Evolutionary conservation across 2,113 vertebrate genomes (phyloP).

Genomic region (Petaurus breviceps): DNA sequence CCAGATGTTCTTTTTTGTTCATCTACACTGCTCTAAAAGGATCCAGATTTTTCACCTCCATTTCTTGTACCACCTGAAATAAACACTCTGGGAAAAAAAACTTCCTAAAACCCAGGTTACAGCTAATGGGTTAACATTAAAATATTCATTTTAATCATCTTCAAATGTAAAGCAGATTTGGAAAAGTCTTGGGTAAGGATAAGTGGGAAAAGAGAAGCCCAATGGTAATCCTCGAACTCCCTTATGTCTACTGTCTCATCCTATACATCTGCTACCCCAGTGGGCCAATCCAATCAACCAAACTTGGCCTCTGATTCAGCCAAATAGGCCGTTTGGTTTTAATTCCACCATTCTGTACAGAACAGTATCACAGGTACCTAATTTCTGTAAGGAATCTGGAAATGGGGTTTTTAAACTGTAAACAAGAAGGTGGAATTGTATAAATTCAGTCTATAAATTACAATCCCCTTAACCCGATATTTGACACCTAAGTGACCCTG

Average conservation of each 20-base stretch:
- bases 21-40: conserved; percentile 64
- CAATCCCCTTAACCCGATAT: conserved; percentile 67
- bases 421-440: background rate
- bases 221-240: conserved; percentile 56
- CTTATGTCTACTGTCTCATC: conserved; percentile 47
- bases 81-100: conserved; percentile 55
- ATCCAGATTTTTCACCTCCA: conserved; percentile 72
- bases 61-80: conserved; percentile 58
- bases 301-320: conserved; percentile 44
- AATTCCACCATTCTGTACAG: background rate
- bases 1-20: conserved; percentile 60
- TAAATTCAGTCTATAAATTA: conserved; percentile 64
- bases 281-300: conserved; percentile 29
- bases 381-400: conserved; percentile 41
- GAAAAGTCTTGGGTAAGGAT: conserved; percentile 25
- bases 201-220: conserved; percentile 51
- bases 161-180: conserved; percentile 71
- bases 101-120: conserved; percentile 67
- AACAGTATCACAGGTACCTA: conserved; percentile 40
- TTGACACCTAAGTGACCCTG: conserved; percentile 77
- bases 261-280: conserved; percentile 26
- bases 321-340: conserved; percentile 39
- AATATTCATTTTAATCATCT: conserved; percentile 71
- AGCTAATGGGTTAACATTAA: conserved; percentile 70
- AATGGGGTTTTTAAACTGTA: conserved; percentile 31